Evolutionary conservation across 2,797 vertebrate species (phyloP).

Genomic region (Semaprochilodus insignis): DNA sequence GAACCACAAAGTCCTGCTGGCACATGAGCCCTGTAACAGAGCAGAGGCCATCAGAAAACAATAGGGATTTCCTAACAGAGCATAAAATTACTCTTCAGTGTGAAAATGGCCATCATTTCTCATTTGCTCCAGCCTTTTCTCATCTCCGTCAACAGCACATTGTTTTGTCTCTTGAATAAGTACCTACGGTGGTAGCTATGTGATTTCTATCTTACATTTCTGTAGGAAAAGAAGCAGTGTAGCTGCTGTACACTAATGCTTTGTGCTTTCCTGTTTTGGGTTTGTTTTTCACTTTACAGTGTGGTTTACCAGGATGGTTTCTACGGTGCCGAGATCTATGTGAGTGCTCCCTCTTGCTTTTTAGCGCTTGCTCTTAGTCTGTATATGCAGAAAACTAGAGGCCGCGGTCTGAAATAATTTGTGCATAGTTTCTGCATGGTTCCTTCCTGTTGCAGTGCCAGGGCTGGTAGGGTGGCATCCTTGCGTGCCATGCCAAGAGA

Average conservation of each 20-base stretch:
- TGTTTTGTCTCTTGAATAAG: slow-evolving; percentile 50
- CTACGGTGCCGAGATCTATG: slow-evolving; percentile 89
- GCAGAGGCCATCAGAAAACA: slow-evolving; percentile 69
- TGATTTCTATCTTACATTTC: slow-evolving; percentile 37
- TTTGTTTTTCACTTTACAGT: slow-evolving; percentile 72
- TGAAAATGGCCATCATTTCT: slow-evolving; percentile 64
- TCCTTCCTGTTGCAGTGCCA: slow-evolving; percentile 15
- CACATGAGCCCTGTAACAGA: slow-evolving; percentile 55
- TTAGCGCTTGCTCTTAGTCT: slow-evolving; percentile 18
- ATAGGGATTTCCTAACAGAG: slow-evolving; percentile 70
- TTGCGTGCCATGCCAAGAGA: slow-evolving; percentile 34
- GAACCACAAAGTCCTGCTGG: slow-evolving; percentile 47
- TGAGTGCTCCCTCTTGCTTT: slow-evolving; percentile 72
- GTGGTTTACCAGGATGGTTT: slow-evolving; percentile 89
- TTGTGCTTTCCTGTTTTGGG: slow-evolving; percentile 39
- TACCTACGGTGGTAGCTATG: slow-evolving; percentile 17
- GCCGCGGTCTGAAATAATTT: not conserved
- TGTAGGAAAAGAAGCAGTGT: slow-evolving; percentile 25
- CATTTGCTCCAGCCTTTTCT: slow-evolving; percentile 34
- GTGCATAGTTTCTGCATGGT: slow-evolving; percentile 17
- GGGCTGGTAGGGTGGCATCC: slow-evolving; percentile 12
- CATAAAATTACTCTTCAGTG: slow-evolving; percentile 73
- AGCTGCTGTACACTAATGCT: slow-evolving; percentile 38
- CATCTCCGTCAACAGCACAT: slow-evolving; percentile 45
- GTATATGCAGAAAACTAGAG: slow-evolving; percentile 17